These are phyloP conservation scores for Sorex araneus DNA, from an alignment of 2,113 vertebrate species.

Conservation along the genomic window DNA sequence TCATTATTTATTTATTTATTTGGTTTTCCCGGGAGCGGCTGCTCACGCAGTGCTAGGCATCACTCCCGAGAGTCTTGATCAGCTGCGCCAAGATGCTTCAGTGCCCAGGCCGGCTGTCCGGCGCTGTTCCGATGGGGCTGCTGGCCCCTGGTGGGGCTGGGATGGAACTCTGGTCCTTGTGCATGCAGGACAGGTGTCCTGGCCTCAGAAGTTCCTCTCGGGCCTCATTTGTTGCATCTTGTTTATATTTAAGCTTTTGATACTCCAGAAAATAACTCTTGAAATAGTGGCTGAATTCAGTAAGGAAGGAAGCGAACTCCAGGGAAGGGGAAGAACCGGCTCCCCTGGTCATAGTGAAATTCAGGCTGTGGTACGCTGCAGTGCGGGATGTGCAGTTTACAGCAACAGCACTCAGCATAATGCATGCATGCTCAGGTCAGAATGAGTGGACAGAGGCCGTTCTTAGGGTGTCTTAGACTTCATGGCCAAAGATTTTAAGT, in stretches of 20 bases:
- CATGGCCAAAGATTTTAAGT: neutral
- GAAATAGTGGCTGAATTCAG: neutral
- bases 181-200: no score
- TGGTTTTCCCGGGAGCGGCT: no score
- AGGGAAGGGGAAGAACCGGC: neutral
- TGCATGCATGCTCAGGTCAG: neutral
- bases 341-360: neutral
- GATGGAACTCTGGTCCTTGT: no score
- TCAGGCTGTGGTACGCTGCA: neutral
- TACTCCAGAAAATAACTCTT: constrained; percentile 32
- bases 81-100: no score
- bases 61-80: no score
- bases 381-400: neutral
- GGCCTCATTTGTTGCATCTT: no score
- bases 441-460: neutral
- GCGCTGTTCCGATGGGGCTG: no score
- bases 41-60: no score
- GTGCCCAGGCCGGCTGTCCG: no score
- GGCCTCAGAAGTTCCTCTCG: no score
- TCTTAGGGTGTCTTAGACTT: neutral
- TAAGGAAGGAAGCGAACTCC: neutral
- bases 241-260: constrained; percentile 16
- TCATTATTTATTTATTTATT: no score
- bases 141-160: no score
- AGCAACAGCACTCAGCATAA: neutral